Conservation (phyloP, 2,888 invertebrate genomes). For the Troglohyphantes excavatus region DNA sequence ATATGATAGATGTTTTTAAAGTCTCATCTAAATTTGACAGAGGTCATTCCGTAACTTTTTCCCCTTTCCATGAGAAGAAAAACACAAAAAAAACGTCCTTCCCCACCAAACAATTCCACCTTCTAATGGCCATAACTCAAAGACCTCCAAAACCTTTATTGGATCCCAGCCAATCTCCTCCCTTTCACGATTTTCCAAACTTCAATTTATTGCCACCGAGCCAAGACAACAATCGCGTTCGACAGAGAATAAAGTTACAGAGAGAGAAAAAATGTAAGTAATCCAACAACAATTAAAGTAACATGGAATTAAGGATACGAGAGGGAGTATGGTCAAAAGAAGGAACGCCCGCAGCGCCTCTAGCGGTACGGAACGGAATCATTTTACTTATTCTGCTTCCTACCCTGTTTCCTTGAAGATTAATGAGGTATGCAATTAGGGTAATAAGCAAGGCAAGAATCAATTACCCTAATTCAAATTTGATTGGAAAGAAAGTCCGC, state of each 20-base stretch:
- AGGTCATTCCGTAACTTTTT: neutral
- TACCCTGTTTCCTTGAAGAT: constrained; percentile 48
- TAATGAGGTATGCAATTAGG: constrained; percentile 76
- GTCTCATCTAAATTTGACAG: neutral
- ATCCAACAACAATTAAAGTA: constrained; percentile 70
- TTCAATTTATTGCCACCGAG: constrained; percentile 41
- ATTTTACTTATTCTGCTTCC: constrained; percentile 33
- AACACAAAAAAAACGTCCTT: constrained; percentile 14
- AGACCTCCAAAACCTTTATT: constrained; percentile 23
- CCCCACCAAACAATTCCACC: constrained; percentile 52
- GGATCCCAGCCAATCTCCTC: constrained; percentile 37
- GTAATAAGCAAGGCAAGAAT: constrained; percentile 70
- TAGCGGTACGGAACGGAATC: constrained; percentile 41
- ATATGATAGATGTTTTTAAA: too few relatives aligned
- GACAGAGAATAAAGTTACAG: neutral
- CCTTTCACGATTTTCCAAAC: constrained; percentile 37
- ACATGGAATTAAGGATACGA: constrained; percentile 41
- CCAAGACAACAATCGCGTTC: constrained; percentile 41
- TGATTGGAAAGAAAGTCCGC: constrained; percentile 70
- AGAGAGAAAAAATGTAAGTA: constrained; percentile 9
- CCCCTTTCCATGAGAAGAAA: neutral
- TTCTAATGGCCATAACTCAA: constrained; percentile 52
- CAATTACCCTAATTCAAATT: constrained; percentile 75
- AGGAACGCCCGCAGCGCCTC: constrained; percentile 39
- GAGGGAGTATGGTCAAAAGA: neutral